Conservation (phyloP, 2,888 invertebrate genomes). For the Chymomyza fuscimana region DNA sequence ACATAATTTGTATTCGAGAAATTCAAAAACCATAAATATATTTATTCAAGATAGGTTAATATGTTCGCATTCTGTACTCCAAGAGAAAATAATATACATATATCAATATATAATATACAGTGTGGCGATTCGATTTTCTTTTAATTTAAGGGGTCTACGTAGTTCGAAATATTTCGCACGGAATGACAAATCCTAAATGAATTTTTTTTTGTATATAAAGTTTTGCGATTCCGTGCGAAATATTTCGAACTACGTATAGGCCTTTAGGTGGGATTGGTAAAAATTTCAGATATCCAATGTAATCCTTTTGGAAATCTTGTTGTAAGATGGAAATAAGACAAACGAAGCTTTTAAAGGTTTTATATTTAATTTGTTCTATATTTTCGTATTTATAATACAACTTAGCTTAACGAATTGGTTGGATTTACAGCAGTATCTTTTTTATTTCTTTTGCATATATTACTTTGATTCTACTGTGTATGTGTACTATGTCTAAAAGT, state of each 20-base stretch:
- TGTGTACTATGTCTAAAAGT: constrained; percentile 27
- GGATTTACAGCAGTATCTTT: constrained; percentile 15
- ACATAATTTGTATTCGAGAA: neutral
- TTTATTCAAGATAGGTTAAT: neutral
- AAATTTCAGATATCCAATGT: neutral
- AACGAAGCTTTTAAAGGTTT: constrained; percentile 29
- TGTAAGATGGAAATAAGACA: neutral
- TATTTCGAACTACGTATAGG: too few relatives aligned
- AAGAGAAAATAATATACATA: constrained; percentile 33
- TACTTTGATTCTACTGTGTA: constrained; percentile 11
- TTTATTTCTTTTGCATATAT: constrained; percentile 8
- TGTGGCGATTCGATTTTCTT: neutral
- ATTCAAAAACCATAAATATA: neutral
- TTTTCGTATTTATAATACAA: constrained; percentile 74
- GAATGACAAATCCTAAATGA: too few relatives aligned
- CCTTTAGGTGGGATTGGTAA: neutral
- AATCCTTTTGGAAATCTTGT: neutral
- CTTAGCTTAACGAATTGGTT: constrained; percentile 60
- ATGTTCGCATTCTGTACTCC: neutral
- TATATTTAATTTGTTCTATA: constrained; percentile 75
- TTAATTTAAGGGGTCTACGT: too few relatives aligned
- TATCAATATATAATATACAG: constrained; percentile 10
- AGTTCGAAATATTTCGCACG: too few relatives aligned
- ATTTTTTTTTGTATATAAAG: too few relatives aligned
- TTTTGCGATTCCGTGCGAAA: too few relatives aligned